Percentiles rank a stretch among this genome's conserved stretches.
These are phyloP conservation scores for Dasysyrphus albostriatus DNA, from an alignment of 2,888 invertebrate species.

Conservation along the genomic window DNA sequence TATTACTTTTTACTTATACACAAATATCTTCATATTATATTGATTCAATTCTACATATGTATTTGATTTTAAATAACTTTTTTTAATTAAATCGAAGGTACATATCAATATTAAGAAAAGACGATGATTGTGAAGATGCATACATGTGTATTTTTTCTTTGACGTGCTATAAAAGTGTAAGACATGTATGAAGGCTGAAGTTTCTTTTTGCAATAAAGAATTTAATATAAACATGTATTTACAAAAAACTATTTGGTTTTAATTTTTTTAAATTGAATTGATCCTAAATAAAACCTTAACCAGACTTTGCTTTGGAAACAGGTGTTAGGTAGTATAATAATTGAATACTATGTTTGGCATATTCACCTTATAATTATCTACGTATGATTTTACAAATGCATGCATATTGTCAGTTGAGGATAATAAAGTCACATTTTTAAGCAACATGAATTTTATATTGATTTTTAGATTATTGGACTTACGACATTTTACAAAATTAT, in stretches of 20 bases:
- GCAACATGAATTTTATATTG: background rate
- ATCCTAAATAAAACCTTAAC: background rate
- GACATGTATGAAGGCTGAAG: slow-evolving; percentile 11
- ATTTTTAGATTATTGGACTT: background rate
- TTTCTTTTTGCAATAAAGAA: background rate
- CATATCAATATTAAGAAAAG: background rate
- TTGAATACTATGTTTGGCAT: slow-evolving; percentile 36
- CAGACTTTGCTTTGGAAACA: background rate
- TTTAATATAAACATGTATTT: slow-evolving; percentile 2
- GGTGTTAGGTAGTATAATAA: background rate
- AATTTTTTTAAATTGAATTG: slow-evolving; percentile 8
- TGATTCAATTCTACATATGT: background rate
- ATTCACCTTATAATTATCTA: background rate
- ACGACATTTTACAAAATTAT: background rate
- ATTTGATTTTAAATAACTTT: background rate
- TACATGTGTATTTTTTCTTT: background rate
- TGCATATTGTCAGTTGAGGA: background rate
- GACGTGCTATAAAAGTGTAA: slow-evolving; percentile 8
- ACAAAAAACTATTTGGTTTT: background rate
- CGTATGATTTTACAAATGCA: background rate
- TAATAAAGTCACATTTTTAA: background rate
- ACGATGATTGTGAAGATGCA: background rate
- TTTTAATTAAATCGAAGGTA: too few species aligned
- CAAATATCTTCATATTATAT: background rate
- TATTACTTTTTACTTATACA: background rate